Conservation (phyloP, 1,140 invertebrate genomes). For the Coptotermes formosanus region DNA sequence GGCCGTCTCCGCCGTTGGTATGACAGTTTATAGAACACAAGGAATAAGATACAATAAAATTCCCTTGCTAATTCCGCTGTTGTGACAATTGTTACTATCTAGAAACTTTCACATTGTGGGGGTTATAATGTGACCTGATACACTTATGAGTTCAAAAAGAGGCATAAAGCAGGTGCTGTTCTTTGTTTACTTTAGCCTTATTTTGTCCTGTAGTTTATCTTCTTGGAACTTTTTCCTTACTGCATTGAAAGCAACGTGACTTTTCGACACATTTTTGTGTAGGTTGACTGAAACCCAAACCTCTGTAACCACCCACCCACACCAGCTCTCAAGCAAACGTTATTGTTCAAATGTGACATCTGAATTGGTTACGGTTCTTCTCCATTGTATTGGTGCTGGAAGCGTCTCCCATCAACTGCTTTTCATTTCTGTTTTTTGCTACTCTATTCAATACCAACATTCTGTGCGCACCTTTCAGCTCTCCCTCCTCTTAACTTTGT, state of each 20-base stretch:
- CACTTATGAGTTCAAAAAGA: not conserved
- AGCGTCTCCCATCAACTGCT: conserved; percentile 26
- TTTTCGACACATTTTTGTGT: conserved; percentile 27
- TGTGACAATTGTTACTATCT: no score
- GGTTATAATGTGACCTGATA: not conserved
- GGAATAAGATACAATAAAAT: no score
- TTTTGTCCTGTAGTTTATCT: not conserved
- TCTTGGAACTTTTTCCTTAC: not conserved
- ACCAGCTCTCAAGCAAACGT: conserved; percentile 12
- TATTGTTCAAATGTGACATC: conserved; percentile 24
- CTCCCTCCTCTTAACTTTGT: not conserved
- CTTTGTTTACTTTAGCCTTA: not conserved
- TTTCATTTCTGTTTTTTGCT: conserved; percentile 16
- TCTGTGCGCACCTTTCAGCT: conserved; percentile 20
- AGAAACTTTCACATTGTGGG: no score
- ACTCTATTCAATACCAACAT: conserved; percentile 2
- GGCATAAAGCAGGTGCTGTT: not conserved
- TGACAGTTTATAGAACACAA: no score
- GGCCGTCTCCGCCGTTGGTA: no score
- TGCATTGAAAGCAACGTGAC: conserved; percentile 19
- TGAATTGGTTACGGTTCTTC: conserved; percentile 23
- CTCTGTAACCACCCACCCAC: not conserved
- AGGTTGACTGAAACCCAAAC: not conserved
- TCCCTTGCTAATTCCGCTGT: no score
- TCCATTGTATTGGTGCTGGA: conserved; percentile 11